Percentiles rank a stretch among this genome's conserved stretches.
These are phyloP conservation scores for Macrosiphum euphorbiae DNA, from an alignment of 2,888 invertebrate genomes.

Conservation along the genomic window DNA sequence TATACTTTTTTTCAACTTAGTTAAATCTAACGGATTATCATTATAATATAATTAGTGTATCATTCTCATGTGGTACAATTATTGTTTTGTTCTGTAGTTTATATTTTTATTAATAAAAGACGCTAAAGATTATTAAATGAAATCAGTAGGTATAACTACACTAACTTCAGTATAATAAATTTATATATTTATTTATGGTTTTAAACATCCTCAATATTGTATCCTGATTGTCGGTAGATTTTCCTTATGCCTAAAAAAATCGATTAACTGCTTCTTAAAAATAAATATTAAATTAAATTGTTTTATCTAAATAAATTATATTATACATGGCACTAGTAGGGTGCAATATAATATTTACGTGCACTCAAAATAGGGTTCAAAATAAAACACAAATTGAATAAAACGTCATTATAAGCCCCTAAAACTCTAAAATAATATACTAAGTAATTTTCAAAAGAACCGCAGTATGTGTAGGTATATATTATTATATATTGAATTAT, in stretches of 20 bases:
- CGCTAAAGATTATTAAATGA: not conserved
- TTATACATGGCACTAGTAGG: not conserved
- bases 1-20: not conserved
- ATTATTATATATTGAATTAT: not conserved
- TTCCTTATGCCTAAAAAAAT: not conserved
- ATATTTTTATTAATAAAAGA: not conserved
- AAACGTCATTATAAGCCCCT: not conserved
- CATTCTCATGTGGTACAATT: not conserved
- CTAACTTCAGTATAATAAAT: not conserved
- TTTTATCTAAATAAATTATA: not conserved
- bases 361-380: not conserved
- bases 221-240: not conserved
- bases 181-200: not conserved
- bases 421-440: not conserved
- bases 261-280: not conserved
- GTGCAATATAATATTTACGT: not conserved
- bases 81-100: not conserved
- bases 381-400: not conserved
- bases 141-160: not conserved
- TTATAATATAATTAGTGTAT: slow-evolving; percentile 2
- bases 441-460: not conserved
- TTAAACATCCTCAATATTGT: not conserved
- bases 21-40: not conserved
- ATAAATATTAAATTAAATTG: not conserved
- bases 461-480: not conserved